Conservation (phyloP, 2,888 invertebrate species). For the Cheilosia soror region DNA sequence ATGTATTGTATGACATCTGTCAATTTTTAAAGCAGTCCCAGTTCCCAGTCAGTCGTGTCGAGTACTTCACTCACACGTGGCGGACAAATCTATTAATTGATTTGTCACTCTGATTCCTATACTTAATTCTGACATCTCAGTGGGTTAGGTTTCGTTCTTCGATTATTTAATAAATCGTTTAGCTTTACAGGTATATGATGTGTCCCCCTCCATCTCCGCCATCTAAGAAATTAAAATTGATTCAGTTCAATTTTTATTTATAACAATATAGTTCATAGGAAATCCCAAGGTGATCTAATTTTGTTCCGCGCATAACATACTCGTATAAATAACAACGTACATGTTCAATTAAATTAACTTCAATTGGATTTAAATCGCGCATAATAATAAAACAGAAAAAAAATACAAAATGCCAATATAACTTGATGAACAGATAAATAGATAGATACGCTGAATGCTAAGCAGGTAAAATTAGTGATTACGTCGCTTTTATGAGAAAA, state of each 20-base stretch:
- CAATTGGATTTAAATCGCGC: conserved; percentile 46
- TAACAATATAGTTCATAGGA: conserved; percentile 65
- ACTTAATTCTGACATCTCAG: no score
- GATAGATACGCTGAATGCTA: conserved; percentile 61
- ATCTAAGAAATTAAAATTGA: neutral
- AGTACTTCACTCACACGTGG: conserved; percentile 17
- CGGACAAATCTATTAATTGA: conserved; percentile 29
- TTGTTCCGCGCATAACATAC: conserved; percentile 4
- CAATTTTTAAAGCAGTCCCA: conserved; percentile 29
- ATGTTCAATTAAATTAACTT: conserved; percentile 17
- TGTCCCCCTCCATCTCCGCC: neutral
- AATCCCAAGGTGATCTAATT: conserved; percentile 74
- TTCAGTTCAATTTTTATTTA: conserved; percentile 41
- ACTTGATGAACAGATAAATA: conserved; percentile 50
- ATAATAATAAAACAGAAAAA: conserved; percentile 14
- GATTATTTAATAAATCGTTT: no score
- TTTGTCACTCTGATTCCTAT: conserved; percentile 37
- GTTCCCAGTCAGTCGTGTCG: conserved; percentile 37
- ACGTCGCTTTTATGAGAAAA: conserved; percentile 49
- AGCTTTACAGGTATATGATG: no score
- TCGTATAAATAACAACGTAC: conserved; percentile 25
- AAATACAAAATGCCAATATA: neutral
- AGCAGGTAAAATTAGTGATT: conserved; percentile 67
- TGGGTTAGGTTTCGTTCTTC: no score
- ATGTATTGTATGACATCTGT: neutral